Evolutionary conservation across 1,140 invertebrate genomes (phyloP), one percentile per base, ranked within the genome.

Genomic region (Theocolax elegans): DNA sequence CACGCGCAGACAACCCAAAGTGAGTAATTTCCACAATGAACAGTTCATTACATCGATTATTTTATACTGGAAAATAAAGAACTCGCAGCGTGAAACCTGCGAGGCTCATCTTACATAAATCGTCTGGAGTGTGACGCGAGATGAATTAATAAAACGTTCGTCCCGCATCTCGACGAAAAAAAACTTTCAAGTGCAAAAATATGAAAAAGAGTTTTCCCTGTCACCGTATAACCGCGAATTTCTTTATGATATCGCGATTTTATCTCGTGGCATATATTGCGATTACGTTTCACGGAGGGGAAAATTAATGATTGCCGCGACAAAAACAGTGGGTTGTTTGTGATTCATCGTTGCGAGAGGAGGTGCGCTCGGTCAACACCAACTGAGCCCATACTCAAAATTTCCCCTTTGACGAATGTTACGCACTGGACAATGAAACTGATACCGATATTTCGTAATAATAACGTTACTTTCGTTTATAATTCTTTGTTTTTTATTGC

Each of bases 251-350:
- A 35, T 15, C 48, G 38, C 51, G 48, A 49, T 66, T 66, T 40
- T 51, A 64, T 56, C 38, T 13, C 40, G 8, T 4, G 3, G 27
- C 8, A 2, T 35, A 27, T 12, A 17, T 9, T 38, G 56, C 40
- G 40, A 66, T 66, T 66, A 66, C 40, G 54, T 66, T 54, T 66
- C n/a, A n/a, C n/a, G 17, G 35, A 49, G 51, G 23, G 15, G 3
- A 29, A 49, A 56, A 66, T 66, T 66, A 66, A 66, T 66, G 63
- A 66, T 54, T 48, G 25, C 42, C 23, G 48, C 3, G 23, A 23
- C n/a, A 66, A 66, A 54, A 66, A 54, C n/a, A 23, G 29, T 19
- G 17, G 1, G 35, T 25, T n/a, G 13, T 44, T 44, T 44, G 63
- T 66, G 40, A 54, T 66, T 66, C 51, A 66, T 54, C 29, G 63